These are phyloP conservation scores for Leptodactylus fuscus DNA, from an alignment of 2,113 vertebrate genomes.

Conservation along the genomic window DNA sequence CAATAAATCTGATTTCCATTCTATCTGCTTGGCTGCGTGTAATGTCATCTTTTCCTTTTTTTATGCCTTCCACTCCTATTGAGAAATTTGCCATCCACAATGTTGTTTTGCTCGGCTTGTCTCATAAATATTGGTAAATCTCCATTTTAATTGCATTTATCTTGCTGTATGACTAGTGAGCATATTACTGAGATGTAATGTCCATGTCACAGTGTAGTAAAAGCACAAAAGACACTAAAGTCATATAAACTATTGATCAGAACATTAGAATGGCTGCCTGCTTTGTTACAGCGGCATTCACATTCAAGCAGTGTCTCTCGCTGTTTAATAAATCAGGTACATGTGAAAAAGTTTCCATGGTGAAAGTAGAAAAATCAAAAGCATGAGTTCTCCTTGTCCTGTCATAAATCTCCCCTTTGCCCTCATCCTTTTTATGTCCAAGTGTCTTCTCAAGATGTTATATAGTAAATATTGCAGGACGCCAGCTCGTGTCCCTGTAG, in stretches of 20 bases:
- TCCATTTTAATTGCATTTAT: conserved; percentile 50
- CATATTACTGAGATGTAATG: conserved; percentile 34
- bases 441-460: conserved; percentile 2
- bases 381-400: background rate
- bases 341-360: conserved; percentile 24
- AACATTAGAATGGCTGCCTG: conserved; percentile 29
- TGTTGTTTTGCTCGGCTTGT: conserved; percentile 23
- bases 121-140: conserved; percentile 38
- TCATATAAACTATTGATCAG: conserved; percentile 38
- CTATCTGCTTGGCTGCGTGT: conserved; percentile 19
- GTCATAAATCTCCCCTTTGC: conserved; percentile 21
- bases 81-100: conserved; percentile 16
- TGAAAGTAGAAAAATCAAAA: conserved; percentile 23
- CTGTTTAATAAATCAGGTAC: conserved; percentile 37
- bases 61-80: conserved; percentile 8
- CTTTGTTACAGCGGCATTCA: conserved; percentile 4
- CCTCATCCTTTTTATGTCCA: conserved; percentile 17
- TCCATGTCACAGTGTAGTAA: background rate
- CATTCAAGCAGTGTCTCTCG: background rate
- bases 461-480: background rate
- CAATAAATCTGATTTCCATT: conserved; percentile 26
- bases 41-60: conserved; percentile 27
- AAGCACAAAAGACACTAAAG: conserved; percentile 18
- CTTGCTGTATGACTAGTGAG: conserved; percentile 32
- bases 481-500: background rate